A percentile compares a stretch with the other conserved stretches of the same genome.
These are phyloP conservation scores for Craseonycteris thonglongyai DNA, from an alignment of 2,113 vertebrate species.

Conservation along the genomic window DNA sequence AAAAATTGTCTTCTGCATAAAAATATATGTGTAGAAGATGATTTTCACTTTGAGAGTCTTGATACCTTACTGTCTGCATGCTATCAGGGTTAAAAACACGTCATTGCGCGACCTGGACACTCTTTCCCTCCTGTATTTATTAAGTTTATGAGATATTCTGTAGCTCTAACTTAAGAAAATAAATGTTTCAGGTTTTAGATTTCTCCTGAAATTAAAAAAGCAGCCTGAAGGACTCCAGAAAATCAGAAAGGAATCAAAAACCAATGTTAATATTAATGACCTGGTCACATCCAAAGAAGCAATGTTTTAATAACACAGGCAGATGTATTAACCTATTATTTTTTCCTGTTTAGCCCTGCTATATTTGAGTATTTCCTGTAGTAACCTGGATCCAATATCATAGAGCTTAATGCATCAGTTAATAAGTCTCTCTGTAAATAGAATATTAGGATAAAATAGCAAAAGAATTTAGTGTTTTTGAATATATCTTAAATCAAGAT, in stretches of 20 bases:
- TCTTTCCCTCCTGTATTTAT: not conserved
- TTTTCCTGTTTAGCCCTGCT: conserved; percentile 55
- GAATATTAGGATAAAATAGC: conserved; percentile 73
- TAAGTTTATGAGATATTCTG: not conserved
- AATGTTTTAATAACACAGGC: conserved; percentile 63
- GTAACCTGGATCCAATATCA: conserved; percentile 70
- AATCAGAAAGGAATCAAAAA: conserved; percentile 45
- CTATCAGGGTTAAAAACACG: not conserved
- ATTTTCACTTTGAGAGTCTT: not conserved
- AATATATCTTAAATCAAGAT: conserved; percentile 54
- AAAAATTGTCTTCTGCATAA: not conserved
- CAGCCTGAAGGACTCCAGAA: not conserved
- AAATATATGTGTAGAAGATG: not conserved
- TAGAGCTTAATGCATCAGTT: conserved; percentile 71
- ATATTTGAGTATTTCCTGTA: conserved; percentile 70
- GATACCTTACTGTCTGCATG: not conserved
- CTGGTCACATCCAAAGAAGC: conserved; percentile 62
- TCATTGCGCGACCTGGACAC: not conserved
- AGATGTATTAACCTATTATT: conserved; percentile 65
- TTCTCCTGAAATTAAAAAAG: conserved; percentile 16
- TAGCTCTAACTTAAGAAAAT: conserved; percentile 20
- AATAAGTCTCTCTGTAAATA: conserved; percentile 68
- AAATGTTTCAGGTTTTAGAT: not conserved
- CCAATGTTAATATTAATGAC: conserved; percentile 28
- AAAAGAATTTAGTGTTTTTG: conserved; percentile 70